These are phyloP conservation scores for Plagodis pulveraria DNA, from an alignment of 2,888 invertebrate genomes.

Conservation along the genomic window DNA sequence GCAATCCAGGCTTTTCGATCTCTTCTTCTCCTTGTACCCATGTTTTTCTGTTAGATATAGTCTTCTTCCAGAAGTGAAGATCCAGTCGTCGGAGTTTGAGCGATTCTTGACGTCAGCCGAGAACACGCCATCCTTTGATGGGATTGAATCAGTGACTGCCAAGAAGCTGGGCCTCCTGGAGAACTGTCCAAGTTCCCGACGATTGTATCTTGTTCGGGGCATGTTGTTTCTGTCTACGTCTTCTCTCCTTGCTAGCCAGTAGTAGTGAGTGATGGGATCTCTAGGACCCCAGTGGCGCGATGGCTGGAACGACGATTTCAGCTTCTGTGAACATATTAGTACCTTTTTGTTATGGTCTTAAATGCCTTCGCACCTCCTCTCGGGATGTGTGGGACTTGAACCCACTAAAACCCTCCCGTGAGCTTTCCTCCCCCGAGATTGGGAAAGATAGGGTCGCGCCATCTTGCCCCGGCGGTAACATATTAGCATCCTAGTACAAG, in stretches of 20 bases:
- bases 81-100: constrained; percentile 69
- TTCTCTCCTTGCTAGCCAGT: constrained; percentile 70
- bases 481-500: no score
- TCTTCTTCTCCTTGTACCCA: constrained; percentile 33
- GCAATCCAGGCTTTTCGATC: constrained; percentile 66
- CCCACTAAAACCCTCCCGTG: no score
- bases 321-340: constrained; percentile 56
- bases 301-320: constrained; percentile 69
- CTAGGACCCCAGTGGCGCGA: constrained; percentile 77
- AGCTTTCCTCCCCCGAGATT: no score
- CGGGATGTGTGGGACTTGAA: no score
- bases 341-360: no score
- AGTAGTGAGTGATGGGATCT: constrained; percentile 75
- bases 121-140: constrained; percentile 17
- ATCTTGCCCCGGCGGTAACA: no score
- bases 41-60: constrained; percentile 43
- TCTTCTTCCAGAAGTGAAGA: constrained; percentile 59
- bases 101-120: constrained; percentile 48
- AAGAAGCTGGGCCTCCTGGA: constrained; percentile 54
- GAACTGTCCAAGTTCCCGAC: constrained; percentile 61
- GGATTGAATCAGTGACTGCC: constrained; percentile 33
- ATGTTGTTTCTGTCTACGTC: constrained; percentile 47
- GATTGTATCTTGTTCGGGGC: constrained; percentile 44
- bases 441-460: no score
- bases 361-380: no score